Base-by-base conservation (phyloP, 2,113 vertebrate species). In the Natator depressus region DNA sequence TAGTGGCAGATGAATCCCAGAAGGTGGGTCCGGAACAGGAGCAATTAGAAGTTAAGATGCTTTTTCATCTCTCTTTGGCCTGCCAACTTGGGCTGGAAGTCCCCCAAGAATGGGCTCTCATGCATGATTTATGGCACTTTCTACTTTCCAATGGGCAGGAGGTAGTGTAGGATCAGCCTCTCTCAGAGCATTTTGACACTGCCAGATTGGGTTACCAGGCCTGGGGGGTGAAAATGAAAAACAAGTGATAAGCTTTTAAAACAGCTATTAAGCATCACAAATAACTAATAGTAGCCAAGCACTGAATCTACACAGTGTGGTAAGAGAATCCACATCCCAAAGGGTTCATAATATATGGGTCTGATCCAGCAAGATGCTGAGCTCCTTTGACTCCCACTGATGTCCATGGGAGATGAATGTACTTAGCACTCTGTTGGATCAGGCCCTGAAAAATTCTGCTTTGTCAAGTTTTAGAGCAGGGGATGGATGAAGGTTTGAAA, bases 1-100 rank as follows among this genome's bases (percentile, higher is more conserved):
- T 59, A 93, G 95, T 51, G 53, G 95, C 1, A 9, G 95, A 47
- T 78, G 42, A 95, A 96, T 79, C n/a, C 42, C 54, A 82, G 93
- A 79, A n/a, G 91, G 87, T 92, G 9, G 5, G 12, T 7, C 25
- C 31, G 53, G 57, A 94, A 86, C 50, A 96, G 57, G 50, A 38
- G n/a, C 62, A 89, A 76, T 20, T 54, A 80, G 25, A 91, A 92
- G 49, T 81, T 62, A 84, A 91, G 84, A 27, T 91, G 93, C 89
- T 93, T 95, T 96, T 72, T 11, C 16, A 92, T 65, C 19, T 81
- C 79, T 92, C 65, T 59, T 85, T 88, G 42, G 79, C 53, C 57
- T 94, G 20, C 89, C 88, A 94, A 72, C 38, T 78, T 86, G 53
- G 29, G 54, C 53, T 57, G 94, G 11, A 55, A n/a, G 65, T 84